Base-by-base conservation (phyloP, 1,140 invertebrate genomes). In the Drosophila ficusphila region DNA sequence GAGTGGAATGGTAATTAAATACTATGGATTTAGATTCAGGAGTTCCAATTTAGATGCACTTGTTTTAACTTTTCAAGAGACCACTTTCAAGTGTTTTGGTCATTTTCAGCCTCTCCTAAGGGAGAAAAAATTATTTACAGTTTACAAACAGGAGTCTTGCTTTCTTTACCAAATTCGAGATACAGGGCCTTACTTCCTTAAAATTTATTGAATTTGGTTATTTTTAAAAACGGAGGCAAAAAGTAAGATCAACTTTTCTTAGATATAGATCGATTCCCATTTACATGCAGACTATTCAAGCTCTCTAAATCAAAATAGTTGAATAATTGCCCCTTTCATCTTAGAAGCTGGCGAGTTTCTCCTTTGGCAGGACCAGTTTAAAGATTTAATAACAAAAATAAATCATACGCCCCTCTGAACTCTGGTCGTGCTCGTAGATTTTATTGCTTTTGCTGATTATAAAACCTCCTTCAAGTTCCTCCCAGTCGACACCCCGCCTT, bases 361-460 rank as follows among this genome's bases (percentile, higher is more conserved):
- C 23, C 31, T 38, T 18, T 36, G 8, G n/a, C 67, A n/a, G 12
- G 51, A 69, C 29, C 47, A 72, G 77, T 68, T 82, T 77, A 62
- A 82, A 69, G 67, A 69, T 69, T 67, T 86, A 76, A 86, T 86
- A 86, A 69, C 67, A 76, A 79, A 86, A 73, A 86, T 85, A 85
- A 85, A 85, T 85, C 81, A 86, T 76, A 69, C 62, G 72, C 72
- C 81, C 70, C 53, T 51, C 69, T 64, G 65, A 51, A 65, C 57
- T 14, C 16, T 42, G 53, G 33, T 21, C 18, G 33, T 54, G 42
- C 60, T 52, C 47, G 34, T 34, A 53, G 44, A 69, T 86, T 88
- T 86, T 76, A 86, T 86, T 88, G 82, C 73, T 82, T 70, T 70
- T 77, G 54, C 82, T 81, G 76, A 88, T 85, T 85, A 83, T 79